Evolutionary conservation across 2,888 invertebrate species (phyloP).

Genomic region (Cyaniris semiargus): DNA sequence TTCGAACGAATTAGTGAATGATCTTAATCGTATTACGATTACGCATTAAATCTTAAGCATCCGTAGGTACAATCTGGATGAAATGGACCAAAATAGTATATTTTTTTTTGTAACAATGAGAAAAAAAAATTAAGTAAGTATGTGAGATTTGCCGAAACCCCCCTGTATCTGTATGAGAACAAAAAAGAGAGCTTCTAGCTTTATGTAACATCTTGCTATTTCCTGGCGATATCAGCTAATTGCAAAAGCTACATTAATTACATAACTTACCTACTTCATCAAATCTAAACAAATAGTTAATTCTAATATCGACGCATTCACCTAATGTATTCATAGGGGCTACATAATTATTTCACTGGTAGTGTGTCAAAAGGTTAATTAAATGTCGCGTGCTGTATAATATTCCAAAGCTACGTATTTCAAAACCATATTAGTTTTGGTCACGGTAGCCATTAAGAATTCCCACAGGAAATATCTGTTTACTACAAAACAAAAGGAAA

Average conservation of each 20-base stretch:
- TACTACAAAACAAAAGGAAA: neutral
- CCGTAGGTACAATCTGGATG: too few relatives aligned
- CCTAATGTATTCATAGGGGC: neutral
- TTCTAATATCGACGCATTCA: neutral
- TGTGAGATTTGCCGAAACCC: too few relatives aligned
- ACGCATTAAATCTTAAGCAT: too few relatives aligned
- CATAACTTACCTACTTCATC: neutral
- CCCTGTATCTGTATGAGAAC: too few relatives aligned
- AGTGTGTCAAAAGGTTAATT: slow-evolving; percentile 22
- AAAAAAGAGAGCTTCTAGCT: too few relatives aligned
- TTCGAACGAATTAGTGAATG: too few relatives aligned
- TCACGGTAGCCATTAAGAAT: neutral
- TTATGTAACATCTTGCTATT: too few relatives aligned
- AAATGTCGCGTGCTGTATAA: slow-evolving; percentile 18
- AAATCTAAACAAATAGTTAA: neutral
- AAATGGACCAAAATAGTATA: too few relatives aligned
- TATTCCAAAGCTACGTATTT: neutral
- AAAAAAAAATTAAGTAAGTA: too few relatives aligned
- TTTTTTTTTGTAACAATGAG: too few relatives aligned
- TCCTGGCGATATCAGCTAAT: neutral
- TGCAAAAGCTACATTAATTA: neutral
- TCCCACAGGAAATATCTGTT: neutral
- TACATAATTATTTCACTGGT: neutral
- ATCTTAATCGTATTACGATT: too few relatives aligned
- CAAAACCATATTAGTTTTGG: slow-evolving; percentile 22